phyloP scores from a whole-genome alignment of 2,797 vertebrate genomes.

The Glossophaga mutica region DNA sequence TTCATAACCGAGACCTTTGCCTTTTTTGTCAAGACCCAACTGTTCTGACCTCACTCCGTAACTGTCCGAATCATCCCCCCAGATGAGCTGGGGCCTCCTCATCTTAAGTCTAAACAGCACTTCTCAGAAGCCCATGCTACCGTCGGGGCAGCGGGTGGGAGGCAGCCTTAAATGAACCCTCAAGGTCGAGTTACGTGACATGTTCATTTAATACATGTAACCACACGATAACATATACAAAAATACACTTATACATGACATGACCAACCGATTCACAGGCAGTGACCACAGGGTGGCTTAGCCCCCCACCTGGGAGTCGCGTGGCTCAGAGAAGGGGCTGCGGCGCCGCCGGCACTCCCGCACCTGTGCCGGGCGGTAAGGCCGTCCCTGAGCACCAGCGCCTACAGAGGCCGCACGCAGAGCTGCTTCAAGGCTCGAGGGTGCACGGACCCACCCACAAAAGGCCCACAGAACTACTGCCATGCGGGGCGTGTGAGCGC shows the following conservation, averaged over 20 bases:
- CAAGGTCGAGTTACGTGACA: background rate
- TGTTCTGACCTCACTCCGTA: background rate
- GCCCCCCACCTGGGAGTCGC: rapidly evolving
- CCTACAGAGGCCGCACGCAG: rapidly evolving
- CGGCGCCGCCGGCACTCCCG: rapidly evolving
- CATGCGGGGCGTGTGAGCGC: rapidly evolving
- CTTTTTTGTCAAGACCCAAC: background rate
- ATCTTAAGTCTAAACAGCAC: background rate
- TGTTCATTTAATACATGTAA: background rate
- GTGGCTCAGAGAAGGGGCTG: background rate
- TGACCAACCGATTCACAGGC: background rate
- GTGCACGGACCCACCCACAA: too few relatives aligned
- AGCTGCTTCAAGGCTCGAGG: background rate
- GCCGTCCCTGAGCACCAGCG: too few relatives aligned
- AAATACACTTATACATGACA: background rate
- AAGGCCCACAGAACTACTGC: rapidly evolving
- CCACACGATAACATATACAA: background rate
- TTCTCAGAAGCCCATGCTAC: background rate
- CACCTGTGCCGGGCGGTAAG: background rate
- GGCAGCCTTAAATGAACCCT: background rate
- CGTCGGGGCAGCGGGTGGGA: too few relatives aligned
- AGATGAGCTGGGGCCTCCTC: rapidly evolving
- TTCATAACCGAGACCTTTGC: background rate
- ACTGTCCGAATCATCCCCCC: background rate
- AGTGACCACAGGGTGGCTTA: background rate